Conservation (phyloP, 2,113 vertebrate species). For the Jacana jacana region DNA sequence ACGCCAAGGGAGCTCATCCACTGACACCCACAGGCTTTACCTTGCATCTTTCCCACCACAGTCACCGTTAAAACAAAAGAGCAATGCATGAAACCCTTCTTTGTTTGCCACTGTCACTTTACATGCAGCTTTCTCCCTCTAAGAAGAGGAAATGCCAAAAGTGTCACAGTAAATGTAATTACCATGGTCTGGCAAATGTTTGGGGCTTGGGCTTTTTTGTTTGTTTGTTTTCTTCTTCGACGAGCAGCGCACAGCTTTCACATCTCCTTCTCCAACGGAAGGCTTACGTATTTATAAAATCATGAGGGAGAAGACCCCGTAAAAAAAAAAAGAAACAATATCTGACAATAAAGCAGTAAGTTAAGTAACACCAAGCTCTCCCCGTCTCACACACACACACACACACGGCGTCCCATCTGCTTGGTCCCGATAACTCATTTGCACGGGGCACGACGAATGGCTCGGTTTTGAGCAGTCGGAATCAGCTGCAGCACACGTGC, state of each 20-base stretch:
- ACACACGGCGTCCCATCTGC: conserved; percentile 48
- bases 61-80: not conserved
- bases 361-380: conserved; percentile 16
- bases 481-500: conserved; percentile 77
- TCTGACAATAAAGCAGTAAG: conserved; percentile 53
- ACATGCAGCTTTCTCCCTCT: not conserved
- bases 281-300: not conserved
- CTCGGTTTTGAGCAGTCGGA: conserved; percentile 58
- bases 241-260: not conserved
- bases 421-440: conserved; percentile 57
- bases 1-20: not conserved
- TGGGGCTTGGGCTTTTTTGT: not conserved
- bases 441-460: conserved; percentile 68
- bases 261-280: not conserved
- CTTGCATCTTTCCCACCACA: not conserved
- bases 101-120: not conserved
- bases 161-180: conserved; percentile 59
- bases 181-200: conserved; percentile 13
- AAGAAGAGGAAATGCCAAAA: conserved; percentile 51
- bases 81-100: not conserved
- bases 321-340: not conserved
- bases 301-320: not conserved
- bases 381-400: not conserved
- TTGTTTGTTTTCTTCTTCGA: conserved; percentile 2
- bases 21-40: not conserved